A percentile compares a stretch with the other conserved stretches of the same genome.
Conservation (phyloP, 2,888 invertebrate genomes). For the Nycteola revayana region DNA sequence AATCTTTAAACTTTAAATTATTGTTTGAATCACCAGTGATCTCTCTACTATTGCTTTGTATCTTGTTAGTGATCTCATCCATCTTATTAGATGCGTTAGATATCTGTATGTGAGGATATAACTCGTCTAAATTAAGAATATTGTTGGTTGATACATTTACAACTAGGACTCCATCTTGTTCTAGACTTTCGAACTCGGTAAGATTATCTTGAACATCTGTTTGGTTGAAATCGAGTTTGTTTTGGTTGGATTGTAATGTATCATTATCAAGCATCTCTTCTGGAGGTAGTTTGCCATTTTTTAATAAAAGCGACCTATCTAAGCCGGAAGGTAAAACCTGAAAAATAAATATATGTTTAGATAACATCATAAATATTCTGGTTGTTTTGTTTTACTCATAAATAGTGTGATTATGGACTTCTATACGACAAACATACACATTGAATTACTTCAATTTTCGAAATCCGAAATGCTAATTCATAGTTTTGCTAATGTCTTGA, state of each 20-base stretch:
- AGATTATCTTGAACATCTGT: conserved; percentile 60
- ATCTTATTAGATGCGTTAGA: conserved; percentile 64
- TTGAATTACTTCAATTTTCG: no score
- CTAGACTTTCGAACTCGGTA: conserved; percentile 73
- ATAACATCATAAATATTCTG: no score
- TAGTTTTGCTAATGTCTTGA: no score
- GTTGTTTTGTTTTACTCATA: no score
- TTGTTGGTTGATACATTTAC: conserved; percentile 73
- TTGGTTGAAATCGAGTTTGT: conserved; percentile 49
- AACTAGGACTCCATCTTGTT: conserved; percentile 75
- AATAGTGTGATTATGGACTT: no score
- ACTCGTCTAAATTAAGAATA: conserved; percentile 70
- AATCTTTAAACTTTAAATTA: conserved; percentile 66
- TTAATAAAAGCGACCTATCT: conserved; percentile 65
- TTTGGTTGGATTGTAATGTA: conserved; percentile 44
- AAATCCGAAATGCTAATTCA: no score
- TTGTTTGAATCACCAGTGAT: conserved; percentile 77
- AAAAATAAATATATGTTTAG: conserved; percentile 31
- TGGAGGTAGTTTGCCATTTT: conserved; percentile 68
- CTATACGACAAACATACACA: no score
- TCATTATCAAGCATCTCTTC: conserved; percentile 56
- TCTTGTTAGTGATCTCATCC: conserved; percentile 77
- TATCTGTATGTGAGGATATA: conserved; percentile 65
- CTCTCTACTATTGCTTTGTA: conserved; percentile 79
- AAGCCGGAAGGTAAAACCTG: conserved; percentile 67